Evolutionary conservation across 2,113 vertebrate genomes (phyloP), one percentile per base, ranked within the genome.

Genomic region (Origma solitaria): DNA sequence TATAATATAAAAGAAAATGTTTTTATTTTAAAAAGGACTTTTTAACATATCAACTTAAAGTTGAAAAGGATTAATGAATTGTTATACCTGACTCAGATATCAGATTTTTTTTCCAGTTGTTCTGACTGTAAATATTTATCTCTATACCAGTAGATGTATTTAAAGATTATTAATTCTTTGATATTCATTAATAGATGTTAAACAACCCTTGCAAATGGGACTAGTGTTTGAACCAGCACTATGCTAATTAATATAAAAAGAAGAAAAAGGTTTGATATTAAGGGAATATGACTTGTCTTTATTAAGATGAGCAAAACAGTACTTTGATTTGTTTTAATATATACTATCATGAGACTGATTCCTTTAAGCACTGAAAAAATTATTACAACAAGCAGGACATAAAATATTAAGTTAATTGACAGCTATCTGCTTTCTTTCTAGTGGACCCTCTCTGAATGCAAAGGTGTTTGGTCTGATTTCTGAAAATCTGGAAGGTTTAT

Each of bases 61-160:
- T 33, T 64, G 4, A 24, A 33, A 83, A 56, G 2, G 10, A 28
- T 83, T 22, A 17, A 73, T 44, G 3, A 23, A 31, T 50, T 58
- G 0, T 22, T 85, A 23, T 30, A 23, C 7, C 4, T 3, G 1
- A 35, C 7, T 53, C 4, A 57, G 31, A 8, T 17, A 28, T 0
- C 15, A 38, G 18, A 9, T 33, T 16, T 45, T 87, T 85, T 82
- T 60, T 2, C 2, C 4, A 61, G 0, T 50, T 28, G 2, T 61
- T 15, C 4, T 27, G 10, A n/a, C 31, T 79, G 5, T 40, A 56
- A 56, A 30, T 60, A 49, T 27, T 56, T 64, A 6, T 24, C n/a
- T 71, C 15, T 27, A 13, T 8, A 51, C 57, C 35, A 28, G 9
- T 28, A 85, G 7, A 82, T 49, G 3, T 21, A 56, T 45, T 53